Evolutionary conservation across 2,888 invertebrate genomes (phyloP), one percentile per base, ranked within the genome.

Genomic region (Apotomis turbidana): DNA sequence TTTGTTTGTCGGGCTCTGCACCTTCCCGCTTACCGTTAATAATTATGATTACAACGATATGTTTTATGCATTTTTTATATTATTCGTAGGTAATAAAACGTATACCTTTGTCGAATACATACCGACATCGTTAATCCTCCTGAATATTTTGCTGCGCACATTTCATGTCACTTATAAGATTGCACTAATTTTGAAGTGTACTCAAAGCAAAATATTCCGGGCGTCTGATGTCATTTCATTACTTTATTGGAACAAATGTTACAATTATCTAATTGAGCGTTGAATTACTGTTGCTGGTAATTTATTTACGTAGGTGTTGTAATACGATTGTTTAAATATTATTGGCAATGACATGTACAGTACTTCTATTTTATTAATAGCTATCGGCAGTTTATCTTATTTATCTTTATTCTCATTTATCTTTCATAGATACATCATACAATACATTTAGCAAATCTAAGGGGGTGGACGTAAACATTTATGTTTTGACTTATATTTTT

Each of bases 221-320:
- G 49, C 46, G 49, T 9, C 5, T 49, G 10, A 49, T 10, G 49
- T 10, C 89, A 73, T 86, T 88, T 83, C 6, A 52, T 88, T 84
- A 85, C 86, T 87, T 90, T 85, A 90, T 88, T 90, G 86, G 92
- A 92, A 92, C 92, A 84, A 85, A 83, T 87, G 85, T 81, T 79
- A 71, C 78, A 77, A 78, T 84, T 79, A 86, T 82, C 81, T 89
- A 90, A 82, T 81, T 82, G 88, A 88, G 83, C 81, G 80, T 87
- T 80, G 85, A 83, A 79, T 84, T 82, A 79, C 84, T 77, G 80
- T 87, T 86, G 81, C 77, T 78, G 79, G 41, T 67, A 57, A 57
- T 44, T 51, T 13, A 15, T 62, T 54, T 68, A 27, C 51, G 12
- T 67, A 51, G 9, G 8, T 64, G 55, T 15, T 46, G 15, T 55